Evolutionary conservation across 1,140 invertebrate genomes (phyloP), one percentile per base, ranked within the genome.

Genomic region (Grapholita molesta): DNA sequence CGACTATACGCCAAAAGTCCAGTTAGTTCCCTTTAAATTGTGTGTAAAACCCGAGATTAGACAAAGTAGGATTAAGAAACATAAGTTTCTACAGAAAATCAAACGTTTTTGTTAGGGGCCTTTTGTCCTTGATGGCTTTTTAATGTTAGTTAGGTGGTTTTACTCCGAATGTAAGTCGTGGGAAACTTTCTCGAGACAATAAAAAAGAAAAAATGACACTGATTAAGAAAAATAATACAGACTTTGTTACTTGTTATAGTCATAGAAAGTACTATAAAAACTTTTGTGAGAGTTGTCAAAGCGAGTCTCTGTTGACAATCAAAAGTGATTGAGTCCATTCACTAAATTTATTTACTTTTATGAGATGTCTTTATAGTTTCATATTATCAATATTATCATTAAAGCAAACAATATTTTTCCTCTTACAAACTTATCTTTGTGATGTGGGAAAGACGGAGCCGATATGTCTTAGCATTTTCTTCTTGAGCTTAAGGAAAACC

Each of bases 101-200:
- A 61, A 30, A 25, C 12, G n/a, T 32, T 18, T 57, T 23, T 57
- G 21, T 25, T 23, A 57, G 25, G 53, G 53, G 55, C 55, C 55
- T 25, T 15, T 57, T 61, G 55, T 61, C 24, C 55, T 28, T 61
- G 55, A 61, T 61, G 55, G n/a, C 55, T 30, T 61, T 61, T 61
- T 61, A 61, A 61, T 61, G 55, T 25, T 5, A 52, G 55, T 25
- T 38, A 15, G 12, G 24, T 28, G 55, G 55, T 32, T 15, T 15
- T 32, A 30, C 15, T 61, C 24, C n/a, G 12, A n/a, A 52, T 15
- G 42, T 30, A n/a, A 7, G 0, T n/a, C 55, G 55, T 61, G 55
- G 55, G 55, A 61, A 61, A 61, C 55, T 61, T 61, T 28, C 21
- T 18, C 9, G 11, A 28, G 28, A 25, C 18, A 30, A 32, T 30